Base-by-base conservation (phyloP, 53 echinoderm and acorn worm species). In the Antedon mediterranea region DNA sequence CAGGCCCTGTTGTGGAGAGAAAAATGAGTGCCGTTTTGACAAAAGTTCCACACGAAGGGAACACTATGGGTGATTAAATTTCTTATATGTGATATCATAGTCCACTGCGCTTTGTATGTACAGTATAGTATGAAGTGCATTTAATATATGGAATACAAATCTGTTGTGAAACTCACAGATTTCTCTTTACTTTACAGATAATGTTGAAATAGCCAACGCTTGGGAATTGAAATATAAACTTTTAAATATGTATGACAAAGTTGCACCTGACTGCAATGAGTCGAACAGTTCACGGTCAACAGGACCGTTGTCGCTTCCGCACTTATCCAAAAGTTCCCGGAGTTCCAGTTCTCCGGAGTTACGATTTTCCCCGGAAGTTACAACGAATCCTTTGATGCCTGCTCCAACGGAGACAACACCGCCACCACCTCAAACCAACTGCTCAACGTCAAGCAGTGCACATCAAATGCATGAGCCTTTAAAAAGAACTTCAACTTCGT, bases 311-410 rank as follows among this genome's bases (percentile, higher is more conserved):
- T 92, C 92, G 18, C 77, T 92, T 77, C 87, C 89, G 28, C 85
- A 89, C 57, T 87, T 85, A 78, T 94, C 94, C 32, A 86, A 91
- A 26, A 94, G 94, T 73, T 94, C 94, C 18, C 85, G 91, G 23
- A 94, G 94, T 77, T 94, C 94, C 28, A 91, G 91, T 72, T 89
- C 91, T n/a, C 94, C 94, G 20, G 91, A 91, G 84, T 79, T 94
- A 71, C 93, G 90, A 78, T 89, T 87, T 82, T 57, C 14, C 3
- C 57, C 11, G 57, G 57, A 57, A 57, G 11, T 23, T 18, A 75
- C 87, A 30, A 75, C 79, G 32, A 57, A 57, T 23, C 57, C 57
- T 18, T 18, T 57, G 20, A 23, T 57, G 23, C 71, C 82, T 4
- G 82, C 79, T 78, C 57, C 57, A 2, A 73, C 82, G 30, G 82